Evolutionary conservation across 1,140 invertebrate genomes (phyloP).

Genomic region (Sipha flava): DNA sequence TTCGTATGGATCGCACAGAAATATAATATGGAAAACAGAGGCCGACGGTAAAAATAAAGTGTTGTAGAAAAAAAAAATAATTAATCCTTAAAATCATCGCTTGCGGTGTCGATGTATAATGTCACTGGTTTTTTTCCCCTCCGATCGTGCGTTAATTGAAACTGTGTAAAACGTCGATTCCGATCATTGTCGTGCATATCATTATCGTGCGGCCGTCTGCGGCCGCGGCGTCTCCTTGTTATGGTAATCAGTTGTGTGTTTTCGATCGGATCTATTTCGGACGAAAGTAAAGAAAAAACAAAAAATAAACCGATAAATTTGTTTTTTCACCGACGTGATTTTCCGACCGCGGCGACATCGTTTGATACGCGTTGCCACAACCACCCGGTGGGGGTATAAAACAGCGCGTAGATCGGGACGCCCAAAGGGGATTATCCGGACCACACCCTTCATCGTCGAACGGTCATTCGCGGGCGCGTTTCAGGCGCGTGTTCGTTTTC

Average conservation of each 20-base stretch:
- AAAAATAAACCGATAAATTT: background rate
- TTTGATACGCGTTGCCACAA: background rate
- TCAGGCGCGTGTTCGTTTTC: constrained; percentile 9
- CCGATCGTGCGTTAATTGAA: background rate
- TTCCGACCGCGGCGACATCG: background rate
- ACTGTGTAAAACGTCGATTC: background rate
- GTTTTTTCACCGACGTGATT: no score
- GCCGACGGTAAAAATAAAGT: no score
- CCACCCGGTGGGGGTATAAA: background rate
- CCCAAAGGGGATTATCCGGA: constrained; percentile 15
- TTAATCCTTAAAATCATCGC: no score
- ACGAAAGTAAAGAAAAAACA: background rate
- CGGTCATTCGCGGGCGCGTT: constrained; percentile 28
- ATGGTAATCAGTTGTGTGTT: background rate
- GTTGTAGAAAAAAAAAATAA: no score
- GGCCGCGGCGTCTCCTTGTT: background rate
- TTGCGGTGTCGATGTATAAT: no score
- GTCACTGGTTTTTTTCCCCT: background rate
- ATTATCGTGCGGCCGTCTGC: background rate
- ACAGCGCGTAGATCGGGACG: background rate
- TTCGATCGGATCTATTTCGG: background rate
- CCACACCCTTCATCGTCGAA: constrained; percentile 21
- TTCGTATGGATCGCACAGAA: no score
- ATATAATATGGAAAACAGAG: no score
- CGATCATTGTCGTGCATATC: background rate